Base-by-base conservation (phyloP, 2,888 invertebrate genomes). In the Chloroclystis v-ata region DNA sequence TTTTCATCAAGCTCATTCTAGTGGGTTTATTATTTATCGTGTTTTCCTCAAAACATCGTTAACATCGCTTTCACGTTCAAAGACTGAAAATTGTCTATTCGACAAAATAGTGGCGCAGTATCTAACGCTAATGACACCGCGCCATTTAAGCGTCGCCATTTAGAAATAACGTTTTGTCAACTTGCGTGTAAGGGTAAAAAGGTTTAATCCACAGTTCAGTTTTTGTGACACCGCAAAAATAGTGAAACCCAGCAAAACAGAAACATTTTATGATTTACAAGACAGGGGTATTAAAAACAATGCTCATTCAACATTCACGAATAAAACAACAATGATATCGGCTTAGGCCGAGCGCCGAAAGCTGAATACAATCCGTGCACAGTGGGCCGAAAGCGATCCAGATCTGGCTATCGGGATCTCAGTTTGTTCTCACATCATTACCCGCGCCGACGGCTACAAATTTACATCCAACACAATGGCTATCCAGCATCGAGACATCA, bases 381-480 rank as follows among this genome's bases (percentile, higher is more conserved):
- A 77, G 77, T 75, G 78, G 75, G 75, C 78, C 75, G 75, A 74
- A 71, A 76, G 75, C 79, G 82, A 82, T 82, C 82, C 82, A 73
- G 82, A 83, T 82, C 83, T 72, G 79, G 80, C 82, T 82, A 83
- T 83, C 83, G 75, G 80, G 81, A 86, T 86, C 86, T 84, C 83
- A 84, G 85, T 85, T 83, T 85, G 86, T 87, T 87, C 87, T 87
- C 87, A 87, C 87, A 87, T 87, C 87, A 87, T 87, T 87, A 87
- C 86, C 86, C 86, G 82, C 85, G 86, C 87, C 86, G 86, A 86
- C 86, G 85, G 85, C 85, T 85, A 87, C 87, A 87, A 86, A 86
- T 86, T 87, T 87, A 86, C 86, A 87, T 86, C 86, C 85, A 82
- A 81, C 86, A 87, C 87, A 86, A 87, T 87, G 85, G 86, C 84